Percentiles rank a stretch among this genome's conserved stretches.
These are phyloP conservation scores for Macrocentrus cingulum DNA, from an alignment of 1,140 invertebrate species.

Conservation along the genomic window DNA sequence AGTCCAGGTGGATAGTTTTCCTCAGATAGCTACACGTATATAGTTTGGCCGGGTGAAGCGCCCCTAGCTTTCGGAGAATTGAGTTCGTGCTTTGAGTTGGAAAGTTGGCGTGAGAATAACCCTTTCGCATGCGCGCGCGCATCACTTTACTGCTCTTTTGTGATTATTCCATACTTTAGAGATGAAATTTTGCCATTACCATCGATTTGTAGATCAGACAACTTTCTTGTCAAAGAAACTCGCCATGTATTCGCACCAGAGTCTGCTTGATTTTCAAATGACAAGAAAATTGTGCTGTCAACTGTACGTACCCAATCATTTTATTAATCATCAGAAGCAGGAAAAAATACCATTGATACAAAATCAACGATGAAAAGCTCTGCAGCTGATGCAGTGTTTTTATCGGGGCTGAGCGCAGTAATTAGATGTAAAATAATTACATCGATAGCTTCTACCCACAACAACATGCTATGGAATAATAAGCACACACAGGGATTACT, in stretches of 20 bases:
- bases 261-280: too few relatives aligned
- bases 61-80: conserved; percentile 30
- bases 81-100: conserved; percentile 29
- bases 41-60: conserved; percentile 17
- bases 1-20: too few relatives aligned
- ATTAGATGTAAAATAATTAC: conserved; percentile 21
- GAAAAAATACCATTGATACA: too few relatives aligned
- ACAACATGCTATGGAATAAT: conserved; percentile 10
- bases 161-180: conserved; percentile 4
- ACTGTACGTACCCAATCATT: too few relatives aligned
- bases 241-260: too few relatives aligned
- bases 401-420: too few relatives aligned
- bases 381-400: too few relatives aligned
- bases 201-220: too few relatives aligned
- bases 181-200: conserved; percentile 1
- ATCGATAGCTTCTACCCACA: conserved; percentile 13
- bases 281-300: too few relatives aligned
- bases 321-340: too few relatives aligned
- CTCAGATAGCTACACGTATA: conserved; percentile 9
- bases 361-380: too few relatives aligned
- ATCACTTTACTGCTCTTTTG: conserved; percentile 7
- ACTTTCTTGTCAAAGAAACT: too few relatives aligned
- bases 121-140: not conserved
- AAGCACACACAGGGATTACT: conserved; percentile 11
- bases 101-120: conserved; percentile 27